Evolutionary conservation across 1,140 invertebrate species (phyloP).

Genomic region (Conopomorpha cramerella): DNA sequence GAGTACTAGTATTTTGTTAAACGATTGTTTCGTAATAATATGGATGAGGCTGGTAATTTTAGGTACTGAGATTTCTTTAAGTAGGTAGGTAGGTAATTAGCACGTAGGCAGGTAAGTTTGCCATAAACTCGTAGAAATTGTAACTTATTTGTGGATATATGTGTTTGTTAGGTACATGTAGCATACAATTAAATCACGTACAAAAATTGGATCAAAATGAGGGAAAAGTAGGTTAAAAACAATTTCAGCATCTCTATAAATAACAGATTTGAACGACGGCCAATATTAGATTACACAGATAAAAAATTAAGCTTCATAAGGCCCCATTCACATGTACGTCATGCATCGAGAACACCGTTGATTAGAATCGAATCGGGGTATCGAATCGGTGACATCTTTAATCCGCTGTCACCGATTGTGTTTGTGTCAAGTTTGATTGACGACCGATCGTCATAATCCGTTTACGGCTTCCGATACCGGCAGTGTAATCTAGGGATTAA

Average conservation of each 20-base stretch:
- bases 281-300: slow-evolving; percentile 5
- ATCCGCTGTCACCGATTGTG: slow-evolving; percentile 33
- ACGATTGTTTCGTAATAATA: background rate
- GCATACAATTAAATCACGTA: no score
- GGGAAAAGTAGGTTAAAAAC: background rate
- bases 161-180: no score
- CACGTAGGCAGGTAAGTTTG: no score
- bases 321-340: slow-evolving; percentile 3
- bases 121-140: no score
- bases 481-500: no score
- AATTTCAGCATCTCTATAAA: no score
- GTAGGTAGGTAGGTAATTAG: no score
- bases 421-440: slow-evolving; percentile 30
- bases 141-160: no score
- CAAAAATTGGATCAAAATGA: no score
- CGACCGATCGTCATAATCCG: slow-evolving; percentile 42
- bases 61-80: no score
- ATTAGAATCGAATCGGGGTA: slow-evolving; percentile 28
- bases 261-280: no score
- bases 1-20: background rate
- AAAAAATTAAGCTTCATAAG: slow-evolving; percentile 1
- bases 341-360: slow-evolving; percentile 10
- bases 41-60: background rate
- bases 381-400: slow-evolving; percentile 26
- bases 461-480: slow-evolving; percentile 25